Evolutionary conservation across 1,140 invertebrate genomes (phyloP), one percentile per base, ranked within the genome.

Genomic region (Zaprionus kolodkinae): DNA sequence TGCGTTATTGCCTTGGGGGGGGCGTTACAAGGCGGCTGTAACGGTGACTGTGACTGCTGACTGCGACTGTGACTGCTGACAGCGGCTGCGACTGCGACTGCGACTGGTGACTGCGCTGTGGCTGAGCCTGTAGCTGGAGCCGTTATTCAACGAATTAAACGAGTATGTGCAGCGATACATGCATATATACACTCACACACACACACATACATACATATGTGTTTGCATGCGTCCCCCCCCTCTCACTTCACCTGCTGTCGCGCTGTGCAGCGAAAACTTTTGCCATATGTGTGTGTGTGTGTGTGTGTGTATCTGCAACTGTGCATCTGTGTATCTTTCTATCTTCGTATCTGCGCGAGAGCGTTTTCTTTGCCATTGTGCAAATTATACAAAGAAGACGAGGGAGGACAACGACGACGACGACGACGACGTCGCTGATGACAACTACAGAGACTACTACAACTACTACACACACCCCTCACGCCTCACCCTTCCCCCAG

Each of bases 291-390:
- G 56, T 60, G 52, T 69, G 43, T 45, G 35, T 33, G 54, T 76
- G 27, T 52, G 65, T 35, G 43, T 79, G 55, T 61, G 55, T 56
- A 61, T 65, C 50, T 78, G 62, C 35, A 67, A 61, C 59, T 64
- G 55, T 71, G 54, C 38, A 38, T 36, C 30, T 69, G 17, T 45
- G 38, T 66, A 62, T 76, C 72, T 80, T 57, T 84, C 78, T 72
- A 78, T 71, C 74, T 72, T 83, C 21, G 72, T 79, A 73, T 62
- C 81, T 80, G 79, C 83, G 79, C 79, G 83, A 79, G 72, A 76
- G 82, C 83, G 76, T 72, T 87, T 83, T 86, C 83, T 80, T 79
- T 59, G 77, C 79, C 64, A 82, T 87, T 87, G 83, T 87, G 84
- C 55, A 87, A 87, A 87, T 87, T 83, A 74, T 77, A 88, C 84